A percentile compares a stretch with the other conserved stretches of the same genome.
Evolutionary conservation across 2,797 vertebrate species (phyloP).

Genomic region (Pipistrellus pipistrellus): DNA sequence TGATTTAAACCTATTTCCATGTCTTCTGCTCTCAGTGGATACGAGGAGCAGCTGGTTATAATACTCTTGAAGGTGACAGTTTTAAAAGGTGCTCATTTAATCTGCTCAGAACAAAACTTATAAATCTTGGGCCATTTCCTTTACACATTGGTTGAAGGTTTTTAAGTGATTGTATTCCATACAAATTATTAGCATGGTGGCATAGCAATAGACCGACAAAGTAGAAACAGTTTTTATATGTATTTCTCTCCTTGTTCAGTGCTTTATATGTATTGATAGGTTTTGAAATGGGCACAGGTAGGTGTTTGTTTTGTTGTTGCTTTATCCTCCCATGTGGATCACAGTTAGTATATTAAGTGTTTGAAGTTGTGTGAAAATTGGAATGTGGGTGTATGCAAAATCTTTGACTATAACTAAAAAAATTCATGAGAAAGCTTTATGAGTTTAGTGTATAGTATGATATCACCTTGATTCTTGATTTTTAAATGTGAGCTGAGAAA

Average conservation of each 20-base stretch:
- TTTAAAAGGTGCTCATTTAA: slow-evolving; percentile 9
- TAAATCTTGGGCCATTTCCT: not conserved
- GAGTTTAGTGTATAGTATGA: not conserved
- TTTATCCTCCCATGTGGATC: not conserved
- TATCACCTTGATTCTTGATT: not conserved
- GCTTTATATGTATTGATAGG: not conserved
- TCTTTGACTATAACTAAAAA: not conserved
- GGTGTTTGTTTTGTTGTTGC: not conserved
- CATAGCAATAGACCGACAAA: not conserved
- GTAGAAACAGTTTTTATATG: not conserved
- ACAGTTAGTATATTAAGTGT: not conserved
- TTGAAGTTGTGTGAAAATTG: not conserved
- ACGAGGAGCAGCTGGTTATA: slow-evolving; percentile 46
- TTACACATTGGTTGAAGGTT: not conserved
- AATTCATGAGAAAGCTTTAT: not conserved
- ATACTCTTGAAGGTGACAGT: slow-evolving; percentile 52
- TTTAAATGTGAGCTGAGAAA: not conserved
- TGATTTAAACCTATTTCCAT: slow-evolving; percentile 4
- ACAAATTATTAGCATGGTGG: not conserved
- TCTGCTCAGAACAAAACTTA: not conserved
- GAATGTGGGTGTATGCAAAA: not conserved
- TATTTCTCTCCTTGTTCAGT: not conserved
- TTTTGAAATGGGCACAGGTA: not conserved
- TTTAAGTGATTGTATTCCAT: not conserved
- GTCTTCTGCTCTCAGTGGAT: slow-evolving; percentile 50